A percentile compares a stretch with the other conserved stretches of the same genome.
Conservation (phyloP, 2,888 invertebrate species). For the Palloptera scutellata region DNA sequence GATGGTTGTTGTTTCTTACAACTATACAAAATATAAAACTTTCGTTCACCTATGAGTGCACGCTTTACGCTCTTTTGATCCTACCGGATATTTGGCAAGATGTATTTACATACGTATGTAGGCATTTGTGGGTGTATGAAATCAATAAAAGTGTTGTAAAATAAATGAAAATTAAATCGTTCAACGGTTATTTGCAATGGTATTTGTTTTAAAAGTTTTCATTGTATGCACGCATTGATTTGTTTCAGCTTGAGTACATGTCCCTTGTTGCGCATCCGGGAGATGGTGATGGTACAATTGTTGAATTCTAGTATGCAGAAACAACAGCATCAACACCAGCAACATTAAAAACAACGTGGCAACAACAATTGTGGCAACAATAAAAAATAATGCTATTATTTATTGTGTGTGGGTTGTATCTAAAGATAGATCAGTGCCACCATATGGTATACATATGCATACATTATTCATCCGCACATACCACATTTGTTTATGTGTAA, state of each 20-base stretch:
- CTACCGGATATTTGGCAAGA: too few relatives aligned
- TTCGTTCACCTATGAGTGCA: too few relatives aligned
- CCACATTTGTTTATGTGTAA: background rate
- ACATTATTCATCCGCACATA: background rate
- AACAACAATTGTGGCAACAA: background rate
- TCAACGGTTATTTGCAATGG: too few relatives aligned
- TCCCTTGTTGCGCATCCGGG: conserved; percentile 11
- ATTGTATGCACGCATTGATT: too few relatives aligned
- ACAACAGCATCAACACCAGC: background rate
- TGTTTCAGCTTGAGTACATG: background rate
- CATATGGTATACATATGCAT: background rate
- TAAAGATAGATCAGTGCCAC: conserved; percentile 53
- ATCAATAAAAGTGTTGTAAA: background rate
- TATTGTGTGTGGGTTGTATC: conserved; percentile 50
- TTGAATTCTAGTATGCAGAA: background rate
- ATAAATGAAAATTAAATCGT: too few relatives aligned
- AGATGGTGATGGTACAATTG: background rate
- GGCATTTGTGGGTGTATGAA: background rate
- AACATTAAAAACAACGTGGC: background rate
- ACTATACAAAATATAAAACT: too few relatives aligned
- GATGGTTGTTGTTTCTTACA: too few relatives aligned
- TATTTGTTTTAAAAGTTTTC: too few relatives aligned
- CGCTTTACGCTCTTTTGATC: too few relatives aligned
- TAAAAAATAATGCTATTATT: conserved; percentile 3
- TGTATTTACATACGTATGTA: too few relatives aligned